Conservation (phyloP, 92 coral and sea anemone species). For the Phenganax stokvisi region DNA sequence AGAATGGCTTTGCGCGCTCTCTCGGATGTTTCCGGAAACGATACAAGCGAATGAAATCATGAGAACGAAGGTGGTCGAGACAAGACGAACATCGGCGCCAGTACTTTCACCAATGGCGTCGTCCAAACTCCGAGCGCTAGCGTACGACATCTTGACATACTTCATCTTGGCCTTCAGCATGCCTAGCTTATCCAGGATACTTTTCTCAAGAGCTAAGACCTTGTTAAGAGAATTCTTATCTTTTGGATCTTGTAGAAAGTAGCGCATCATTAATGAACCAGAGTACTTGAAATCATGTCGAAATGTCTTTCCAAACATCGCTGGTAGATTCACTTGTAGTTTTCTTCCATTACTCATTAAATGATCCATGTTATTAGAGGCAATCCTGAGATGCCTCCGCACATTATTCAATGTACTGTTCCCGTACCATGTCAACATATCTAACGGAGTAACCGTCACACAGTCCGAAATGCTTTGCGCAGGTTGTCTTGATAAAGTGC, state of each 20-base stretch:
- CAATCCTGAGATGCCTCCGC: not conserved
- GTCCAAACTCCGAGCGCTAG: slow-evolving; percentile 63
- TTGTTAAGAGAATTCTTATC: not conserved
- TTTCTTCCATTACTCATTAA: slow-evolving; percentile 25
- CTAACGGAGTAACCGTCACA: slow-evolving; percentile 24
- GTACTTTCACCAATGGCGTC: slow-evolving; percentile 78
- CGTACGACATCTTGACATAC: slow-evolving; percentile 45
- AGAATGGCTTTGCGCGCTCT: slow-evolving; percentile 78
- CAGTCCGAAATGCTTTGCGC: slow-evolving; percentile 31
- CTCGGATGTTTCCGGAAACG: slow-evolving; percentile 64
- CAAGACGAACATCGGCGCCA: slow-evolving; percentile 63
- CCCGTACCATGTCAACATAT: slow-evolving; percentile 10
- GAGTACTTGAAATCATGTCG: slow-evolving; percentile 16
- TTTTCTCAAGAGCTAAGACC: slow-evolving; percentile 17
- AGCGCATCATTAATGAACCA: slow-evolving; percentile 39
- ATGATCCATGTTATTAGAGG: not conserved
- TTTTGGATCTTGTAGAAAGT: slow-evolving; percentile 27
- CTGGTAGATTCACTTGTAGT: not conserved
- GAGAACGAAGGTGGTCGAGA: slow-evolving; percentile 60
- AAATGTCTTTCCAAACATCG: slow-evolving; percentile 28
- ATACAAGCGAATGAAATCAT: slow-evolving; percentile 74
- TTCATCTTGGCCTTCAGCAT: slow-evolving; percentile 16
- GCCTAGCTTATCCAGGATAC: not conserved
- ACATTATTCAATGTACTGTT: slow-evolving; percentile 1
- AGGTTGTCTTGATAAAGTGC: slow-evolving; percentile 12